Evolutionary conservation across 2,113 vertebrate species (phyloP).

Genomic region (Alexandromys fortis): DNA sequence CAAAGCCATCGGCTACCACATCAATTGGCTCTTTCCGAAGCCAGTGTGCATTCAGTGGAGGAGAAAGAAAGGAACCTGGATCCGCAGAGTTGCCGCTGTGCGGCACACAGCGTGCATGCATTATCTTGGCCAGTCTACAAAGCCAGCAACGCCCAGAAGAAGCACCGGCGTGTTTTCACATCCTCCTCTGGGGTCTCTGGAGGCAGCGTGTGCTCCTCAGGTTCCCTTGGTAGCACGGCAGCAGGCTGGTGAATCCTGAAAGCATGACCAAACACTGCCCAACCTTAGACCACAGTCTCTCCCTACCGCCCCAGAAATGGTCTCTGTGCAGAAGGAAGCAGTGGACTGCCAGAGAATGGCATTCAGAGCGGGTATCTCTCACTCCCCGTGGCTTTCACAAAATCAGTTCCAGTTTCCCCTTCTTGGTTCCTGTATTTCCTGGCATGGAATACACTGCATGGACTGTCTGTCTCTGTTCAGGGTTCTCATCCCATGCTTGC

Average conservation of each 20-base stretch:
- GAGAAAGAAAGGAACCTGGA: not conserved
- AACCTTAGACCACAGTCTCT: not conserved
- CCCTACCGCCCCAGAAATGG: not conserved
- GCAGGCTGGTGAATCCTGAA: not conserved
- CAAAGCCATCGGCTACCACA: rapidly evolving
- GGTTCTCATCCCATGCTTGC: not conserved
- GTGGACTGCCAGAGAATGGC: not conserved
- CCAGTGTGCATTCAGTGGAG: not conserved
- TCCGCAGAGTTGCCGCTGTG: not conserved
- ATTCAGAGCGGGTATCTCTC: not conserved
- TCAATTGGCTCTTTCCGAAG: not conserved
- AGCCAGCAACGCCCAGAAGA: too few relatives aligned
- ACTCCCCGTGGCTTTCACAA: not conserved
- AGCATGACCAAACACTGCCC: not conserved
- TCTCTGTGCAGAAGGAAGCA: not conserved
- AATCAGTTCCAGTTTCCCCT: not conserved
- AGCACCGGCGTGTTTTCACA: not conserved
- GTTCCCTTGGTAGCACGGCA: not conserved
- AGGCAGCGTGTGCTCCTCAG: rapidly evolving
- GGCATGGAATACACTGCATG: not conserved
- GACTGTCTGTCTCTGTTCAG: slow-evolving; percentile 17
- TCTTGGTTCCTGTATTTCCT: slow-evolving; percentile 27
- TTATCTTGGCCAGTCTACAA: not conserved
- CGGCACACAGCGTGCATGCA: not conserved
- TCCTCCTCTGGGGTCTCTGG: not conserved